phyloP scores from a whole-genome alignment of 2,888 invertebrate species.

The Drosophila longiperda region DNA sequence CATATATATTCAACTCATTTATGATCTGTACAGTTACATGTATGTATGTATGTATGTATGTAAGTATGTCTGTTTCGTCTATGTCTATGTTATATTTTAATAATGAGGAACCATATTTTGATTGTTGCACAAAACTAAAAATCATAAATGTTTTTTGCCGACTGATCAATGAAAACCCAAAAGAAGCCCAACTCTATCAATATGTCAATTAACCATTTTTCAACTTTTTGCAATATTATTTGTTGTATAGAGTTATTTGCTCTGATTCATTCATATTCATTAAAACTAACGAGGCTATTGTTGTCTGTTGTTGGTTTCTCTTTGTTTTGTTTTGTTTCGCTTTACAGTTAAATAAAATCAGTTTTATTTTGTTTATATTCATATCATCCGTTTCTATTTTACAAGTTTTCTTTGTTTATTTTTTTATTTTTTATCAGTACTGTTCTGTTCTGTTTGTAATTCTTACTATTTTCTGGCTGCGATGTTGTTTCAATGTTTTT shows the following conservation, averaged over 20 bases:
- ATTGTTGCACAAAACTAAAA: constrained; percentile 56
- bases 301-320: constrained; percentile 40
- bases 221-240: constrained; percentile 68
- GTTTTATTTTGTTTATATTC: constrained; percentile 29
- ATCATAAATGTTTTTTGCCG: constrained; percentile 2
- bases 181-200: constrained; percentile 11
- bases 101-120: constrained; percentile 72
- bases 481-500: constrained; percentile 42
- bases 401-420: constrained; percentile 31
- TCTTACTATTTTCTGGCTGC: constrained; percentile 57
- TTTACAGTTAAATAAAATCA: constrained; percentile 56
- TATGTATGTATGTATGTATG: constrained; percentile 10
- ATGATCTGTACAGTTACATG: constrained; percentile 44
- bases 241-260: constrained; percentile 54
- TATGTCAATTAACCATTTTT: constrained; percentile 24
- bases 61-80: constrained; percentile 28
- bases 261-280: constrained; percentile 56
- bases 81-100: constrained; percentile 43
- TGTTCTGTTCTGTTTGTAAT: constrained; percentile 31
- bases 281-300: constrained; percentile 80
- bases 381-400: constrained; percentile 44
- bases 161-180: constrained; percentile 9
- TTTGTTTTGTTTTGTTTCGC: constrained; percentile 22
- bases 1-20: constrained; percentile 48
- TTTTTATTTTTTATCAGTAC: constrained; percentile 35